phyloP scores from a whole-genome alignment of 2,888 invertebrate species.

The Alentia gelatinosa region DNA sequence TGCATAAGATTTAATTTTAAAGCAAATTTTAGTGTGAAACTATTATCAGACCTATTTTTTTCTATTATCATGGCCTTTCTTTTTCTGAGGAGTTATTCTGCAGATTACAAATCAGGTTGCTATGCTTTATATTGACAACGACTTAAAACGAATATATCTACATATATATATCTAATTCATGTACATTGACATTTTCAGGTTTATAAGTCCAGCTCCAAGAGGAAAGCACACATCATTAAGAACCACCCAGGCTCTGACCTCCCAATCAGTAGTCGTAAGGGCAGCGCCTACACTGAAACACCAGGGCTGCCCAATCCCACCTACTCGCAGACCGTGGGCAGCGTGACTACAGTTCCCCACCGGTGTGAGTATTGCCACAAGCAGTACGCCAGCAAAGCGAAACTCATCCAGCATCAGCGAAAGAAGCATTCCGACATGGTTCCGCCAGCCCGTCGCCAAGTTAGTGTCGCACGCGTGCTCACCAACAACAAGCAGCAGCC shows the following conservation, averaged over 20 bases:
- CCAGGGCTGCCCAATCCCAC: conserved; percentile 83
- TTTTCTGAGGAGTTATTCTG: no score
- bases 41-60: no score
- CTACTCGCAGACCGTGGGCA: conserved; percentile 87
- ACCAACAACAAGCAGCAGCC: conserved; percentile 36
- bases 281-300: conserved; percentile 71
- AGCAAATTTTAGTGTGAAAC: no score
- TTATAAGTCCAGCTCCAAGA: conserved; percentile 91
- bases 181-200: conserved; percentile 70
- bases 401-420: conserved; percentile 83
- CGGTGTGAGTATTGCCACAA: conserved; percentile 91
- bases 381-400: conserved; percentile 90
- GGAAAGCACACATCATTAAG: conserved; percentile 90
- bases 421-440: conserved; percentile 80
- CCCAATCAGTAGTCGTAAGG: conserved; percentile 82
- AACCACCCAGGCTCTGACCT: conserved; percentile 90
- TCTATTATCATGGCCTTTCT: no score
- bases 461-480: not conserved
- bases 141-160: no score
- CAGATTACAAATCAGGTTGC: no score
- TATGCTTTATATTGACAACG: no score
- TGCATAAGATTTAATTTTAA: no score
- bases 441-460: conserved; percentile 34
- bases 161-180: not conserved
- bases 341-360: conserved; percentile 87